These are phyloP conservation scores for Temnothorax nylanderi DNA, from an alignment of 1,140 invertebrate species.

Conservation along the genomic window DNA sequence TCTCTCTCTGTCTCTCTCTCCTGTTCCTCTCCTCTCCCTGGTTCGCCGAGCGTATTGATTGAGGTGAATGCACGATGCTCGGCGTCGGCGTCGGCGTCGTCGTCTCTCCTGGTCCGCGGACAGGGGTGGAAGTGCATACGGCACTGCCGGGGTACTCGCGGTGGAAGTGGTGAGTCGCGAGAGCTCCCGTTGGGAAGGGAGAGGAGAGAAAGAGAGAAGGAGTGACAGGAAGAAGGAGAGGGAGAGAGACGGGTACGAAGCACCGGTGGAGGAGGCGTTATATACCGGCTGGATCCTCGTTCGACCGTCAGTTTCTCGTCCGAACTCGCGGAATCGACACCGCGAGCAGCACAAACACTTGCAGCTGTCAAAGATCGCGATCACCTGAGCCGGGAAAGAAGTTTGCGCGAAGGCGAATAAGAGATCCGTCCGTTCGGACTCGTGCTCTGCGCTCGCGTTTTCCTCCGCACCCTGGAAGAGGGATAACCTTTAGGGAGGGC, in stretches of 20 bases:
- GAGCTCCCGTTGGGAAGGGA: slow-evolving; percentile 43
- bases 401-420: background rate
- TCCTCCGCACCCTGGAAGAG: background rate
- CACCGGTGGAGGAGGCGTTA: slow-evolving; percentile 71
- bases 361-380: slow-evolving; percentile 17
- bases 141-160: slow-evolving; percentile 43
- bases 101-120: slow-evolving; percentile 57
- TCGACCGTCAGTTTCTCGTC: slow-evolving; percentile 76
- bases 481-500: background rate
- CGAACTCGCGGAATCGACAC: slow-evolving; percentile 64
- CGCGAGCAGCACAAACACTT: background rate
- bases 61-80: slow-evolving; percentile 83
- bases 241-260: slow-evolving; percentile 34
- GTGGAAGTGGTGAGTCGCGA: slow-evolving; percentile 45
- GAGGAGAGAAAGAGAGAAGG: slow-evolving; percentile 6
- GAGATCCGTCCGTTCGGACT: background rate
- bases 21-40: slow-evolving; percentile 54
- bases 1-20: slow-evolving; percentile 47
- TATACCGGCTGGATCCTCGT: slow-evolving; percentile 74
- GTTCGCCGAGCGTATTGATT: slow-evolving; percentile 80
- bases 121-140: slow-evolving; percentile 68
- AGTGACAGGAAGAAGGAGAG: slow-evolving; percentile 21
- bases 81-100: slow-evolving; percentile 67
- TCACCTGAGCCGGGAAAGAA: background rate
- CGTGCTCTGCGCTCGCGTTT: background rate